These are phyloP conservation scores for Volucella inflata DNA, from an alignment of 2,888 invertebrate species.

Conservation along the genomic window DNA sequence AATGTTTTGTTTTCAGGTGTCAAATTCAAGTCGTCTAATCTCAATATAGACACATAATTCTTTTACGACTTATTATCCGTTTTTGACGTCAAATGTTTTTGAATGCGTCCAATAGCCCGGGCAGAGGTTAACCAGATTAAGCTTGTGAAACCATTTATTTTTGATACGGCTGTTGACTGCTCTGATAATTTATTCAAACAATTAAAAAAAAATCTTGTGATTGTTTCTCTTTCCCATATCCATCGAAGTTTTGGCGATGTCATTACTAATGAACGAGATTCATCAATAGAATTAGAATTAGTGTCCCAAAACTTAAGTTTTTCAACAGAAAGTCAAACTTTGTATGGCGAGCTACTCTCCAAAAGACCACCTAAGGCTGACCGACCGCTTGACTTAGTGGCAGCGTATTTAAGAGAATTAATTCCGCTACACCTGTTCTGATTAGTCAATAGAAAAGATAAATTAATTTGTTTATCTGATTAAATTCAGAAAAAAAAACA, in stretches of 20 bases:
- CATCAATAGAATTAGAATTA: conserved; percentile 6
- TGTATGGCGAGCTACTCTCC: no score
- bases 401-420: conserved; percentile 7
- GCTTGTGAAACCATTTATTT: neutral
- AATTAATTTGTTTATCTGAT: conserved; percentile 14
- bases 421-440: conserved; percentile 19
- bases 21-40: no score
- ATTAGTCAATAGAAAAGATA: neutral
- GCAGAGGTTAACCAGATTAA: no score
- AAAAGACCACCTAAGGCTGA: neutral
- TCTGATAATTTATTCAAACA: neutral
- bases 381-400: neutral
- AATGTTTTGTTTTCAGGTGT: no score
- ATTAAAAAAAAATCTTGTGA: neutral
- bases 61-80: no score
- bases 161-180: neutral
- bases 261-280: conserved; percentile 16
- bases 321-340: neutral
- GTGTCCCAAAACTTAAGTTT: neutral
- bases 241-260: neutral
- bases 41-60: no score
- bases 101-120: no score
- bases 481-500: neutral
- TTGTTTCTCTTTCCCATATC: neutral
- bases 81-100: no score